Percentiles rank a stretch among this genome's conserved stretches.
Conservation (phyloP, 2,113 vertebrate genomes). For the Thryonomys swinderianus region DNA sequence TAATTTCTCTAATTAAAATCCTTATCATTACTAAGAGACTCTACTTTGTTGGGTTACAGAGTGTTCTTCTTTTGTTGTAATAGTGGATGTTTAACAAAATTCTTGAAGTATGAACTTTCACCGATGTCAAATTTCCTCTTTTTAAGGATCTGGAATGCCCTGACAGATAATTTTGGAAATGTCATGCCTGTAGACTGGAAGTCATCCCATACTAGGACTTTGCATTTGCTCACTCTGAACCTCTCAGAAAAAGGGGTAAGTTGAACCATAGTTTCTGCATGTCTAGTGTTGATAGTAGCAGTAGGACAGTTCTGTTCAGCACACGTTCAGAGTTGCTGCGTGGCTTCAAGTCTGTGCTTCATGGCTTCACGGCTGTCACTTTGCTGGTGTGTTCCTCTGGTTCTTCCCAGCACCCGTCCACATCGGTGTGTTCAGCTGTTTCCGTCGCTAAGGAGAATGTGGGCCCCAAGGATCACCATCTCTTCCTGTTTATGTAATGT, state of each 20-base stretch:
- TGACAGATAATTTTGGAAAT: slow-evolving; percentile 98
- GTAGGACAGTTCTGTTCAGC: background rate
- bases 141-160: slow-evolving; percentile 96
- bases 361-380: background rate
- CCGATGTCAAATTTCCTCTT: slow-evolving; percentile 65
- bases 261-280: slow-evolving; percentile 57
- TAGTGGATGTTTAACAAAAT: slow-evolving; percentile 5
- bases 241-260: slow-evolving; percentile 93
- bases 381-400: background rate
- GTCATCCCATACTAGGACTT: slow-evolving; percentile 94
- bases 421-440: background rate
- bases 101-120: background rate
- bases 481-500: background rate
- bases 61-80: background rate
- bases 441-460: background rate
- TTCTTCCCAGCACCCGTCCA: background rate
- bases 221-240: slow-evolving; percentile 96
- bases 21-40: background rate
- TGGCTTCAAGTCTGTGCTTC: background rate
- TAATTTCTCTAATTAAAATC: background rate
- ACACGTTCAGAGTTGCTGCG: background rate
- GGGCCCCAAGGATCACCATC: background rate
- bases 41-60: background rate
- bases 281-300: background rate
- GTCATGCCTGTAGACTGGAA: slow-evolving; percentile 99